These are phyloP conservation scores for Lutraria rhynchaena DNA, from an alignment of 1,140 invertebrate genomes.

Conservation along the genomic window DNA sequence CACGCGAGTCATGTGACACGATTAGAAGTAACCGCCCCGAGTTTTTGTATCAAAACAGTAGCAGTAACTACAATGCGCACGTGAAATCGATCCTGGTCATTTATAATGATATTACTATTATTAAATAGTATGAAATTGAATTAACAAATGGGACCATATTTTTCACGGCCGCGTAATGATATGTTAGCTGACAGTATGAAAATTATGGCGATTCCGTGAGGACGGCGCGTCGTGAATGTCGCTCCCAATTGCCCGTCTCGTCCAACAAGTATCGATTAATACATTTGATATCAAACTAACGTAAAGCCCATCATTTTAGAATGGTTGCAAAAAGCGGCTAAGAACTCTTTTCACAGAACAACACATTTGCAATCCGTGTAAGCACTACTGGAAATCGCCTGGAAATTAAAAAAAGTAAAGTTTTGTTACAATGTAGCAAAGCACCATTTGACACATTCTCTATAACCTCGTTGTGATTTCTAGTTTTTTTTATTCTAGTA, in stretches of 20 bases:
- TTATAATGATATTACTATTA: conserved; percentile 24
- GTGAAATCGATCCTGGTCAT: conserved; percentile 50
- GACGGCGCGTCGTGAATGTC: conserved; percentile 8
- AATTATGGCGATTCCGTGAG: conserved; percentile 20
- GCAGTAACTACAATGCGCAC: background rate
- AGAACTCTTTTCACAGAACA: too few species aligned
- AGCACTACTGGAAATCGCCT: too few species aligned
- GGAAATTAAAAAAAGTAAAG: too few species aligned
- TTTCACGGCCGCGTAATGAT: conserved; percentile 26
- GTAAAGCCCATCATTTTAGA: too few species aligned
- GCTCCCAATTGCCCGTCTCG: conserved; percentile 5
- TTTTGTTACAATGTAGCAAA: too few species aligned
- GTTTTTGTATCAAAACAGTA: background rate
- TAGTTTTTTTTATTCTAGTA: too few species aligned
- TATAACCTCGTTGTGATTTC: too few species aligned
- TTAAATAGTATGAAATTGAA: conserved; percentile 49
- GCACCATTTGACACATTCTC: too few species aligned
- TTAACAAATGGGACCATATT: conserved; percentile 51
- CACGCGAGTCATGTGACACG: conserved; percentile 34
- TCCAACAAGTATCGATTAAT: background rate
- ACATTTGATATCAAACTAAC: too few species aligned
- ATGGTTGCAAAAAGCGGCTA: too few species aligned
- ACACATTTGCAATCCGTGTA: too few species aligned
- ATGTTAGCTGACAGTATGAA: background rate
- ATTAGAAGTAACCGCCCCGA: conserved; percentile 5